Conservation (phyloP, 2,797 vertebrate genomes). For the Macropus fuliginosus region DNA sequence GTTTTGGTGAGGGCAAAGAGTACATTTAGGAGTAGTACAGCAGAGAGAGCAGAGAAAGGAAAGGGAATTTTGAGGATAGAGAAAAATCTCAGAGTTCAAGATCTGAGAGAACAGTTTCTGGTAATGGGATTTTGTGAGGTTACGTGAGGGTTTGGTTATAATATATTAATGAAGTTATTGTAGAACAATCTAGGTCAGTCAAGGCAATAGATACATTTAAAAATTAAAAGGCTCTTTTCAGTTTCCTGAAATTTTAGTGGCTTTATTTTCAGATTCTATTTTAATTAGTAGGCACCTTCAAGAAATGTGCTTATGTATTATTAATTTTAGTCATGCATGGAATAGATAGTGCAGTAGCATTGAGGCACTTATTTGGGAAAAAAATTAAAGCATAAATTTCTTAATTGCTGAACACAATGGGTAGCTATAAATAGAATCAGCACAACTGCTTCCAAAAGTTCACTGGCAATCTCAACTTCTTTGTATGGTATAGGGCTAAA, state of each 20-base stretch:
- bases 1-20: neutral
- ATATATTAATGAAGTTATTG: neutral
- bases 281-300: slow-evolving; percentile 27
- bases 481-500: neutral
- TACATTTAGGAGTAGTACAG: neutral
- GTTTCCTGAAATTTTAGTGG: neutral
- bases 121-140: neutral
- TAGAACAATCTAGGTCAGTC: neutral
- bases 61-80: neutral
- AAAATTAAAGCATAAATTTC: slow-evolving; percentile 8
- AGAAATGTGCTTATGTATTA: slow-evolving; percentile 5
- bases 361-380: neutral
- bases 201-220: neutral
- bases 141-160: neutral
- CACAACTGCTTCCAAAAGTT: neutral
- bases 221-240: slow-evolving; percentile 12
- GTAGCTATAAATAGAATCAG: neutral
- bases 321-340: neutral
- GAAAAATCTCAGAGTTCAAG: neutral
- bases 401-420: neutral
- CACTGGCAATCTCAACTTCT: neutral
- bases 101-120: neutral
- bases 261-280: neutral
- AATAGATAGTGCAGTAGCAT: neutral
- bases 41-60: neutral